These are phyloP conservation scores for Hesperophylax magnus DNA, from an alignment of 1,140 invertebrate species.

Conservation along the genomic window DNA sequence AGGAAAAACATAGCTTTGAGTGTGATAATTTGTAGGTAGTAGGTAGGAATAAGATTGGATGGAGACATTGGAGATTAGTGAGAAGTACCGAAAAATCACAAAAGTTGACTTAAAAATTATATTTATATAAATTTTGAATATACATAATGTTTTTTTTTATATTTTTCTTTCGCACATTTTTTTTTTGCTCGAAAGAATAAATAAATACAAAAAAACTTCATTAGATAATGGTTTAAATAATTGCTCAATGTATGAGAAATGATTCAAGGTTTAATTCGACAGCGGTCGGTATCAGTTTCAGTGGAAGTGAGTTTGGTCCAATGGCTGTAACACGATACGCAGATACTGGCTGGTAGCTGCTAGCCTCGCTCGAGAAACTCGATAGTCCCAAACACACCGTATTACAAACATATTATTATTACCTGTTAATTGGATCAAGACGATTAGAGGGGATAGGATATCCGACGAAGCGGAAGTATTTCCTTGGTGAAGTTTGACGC, in stretches of 20 bases:
- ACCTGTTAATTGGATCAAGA: slow-evolving; percentile 45
- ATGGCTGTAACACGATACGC: not conserved
- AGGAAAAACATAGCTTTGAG: no score
- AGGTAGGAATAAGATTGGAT: no score
- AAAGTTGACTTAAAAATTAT: no score
- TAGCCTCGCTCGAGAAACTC: slow-evolving; percentile 3
- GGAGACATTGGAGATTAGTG: no score
- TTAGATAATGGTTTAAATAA: not conserved
- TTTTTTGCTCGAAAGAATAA: no score
- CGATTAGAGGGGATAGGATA: slow-evolving; percentile 40
- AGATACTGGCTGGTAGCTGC: not conserved
- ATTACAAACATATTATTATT: not conserved
- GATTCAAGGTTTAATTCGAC: slow-evolving; percentile 4
- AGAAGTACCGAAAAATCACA: no score
- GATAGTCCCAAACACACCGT: slow-evolving; percentile 39
- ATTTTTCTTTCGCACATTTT: no score
- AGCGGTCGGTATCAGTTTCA: not conserved
- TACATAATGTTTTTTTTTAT: no score
- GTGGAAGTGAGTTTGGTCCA: not conserved
- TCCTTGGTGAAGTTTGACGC: not conserved
- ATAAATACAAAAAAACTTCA: no score
- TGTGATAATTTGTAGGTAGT: no score
- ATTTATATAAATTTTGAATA: no score
- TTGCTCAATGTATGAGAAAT: not conserved
- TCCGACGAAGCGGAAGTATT: not conserved